Percentiles rank a stretch among this genome's conserved stretches.
phyloP scores from a whole-genome alignment of 2,797 vertebrate genomes.

The Loriculus beryllinus region DNA sequence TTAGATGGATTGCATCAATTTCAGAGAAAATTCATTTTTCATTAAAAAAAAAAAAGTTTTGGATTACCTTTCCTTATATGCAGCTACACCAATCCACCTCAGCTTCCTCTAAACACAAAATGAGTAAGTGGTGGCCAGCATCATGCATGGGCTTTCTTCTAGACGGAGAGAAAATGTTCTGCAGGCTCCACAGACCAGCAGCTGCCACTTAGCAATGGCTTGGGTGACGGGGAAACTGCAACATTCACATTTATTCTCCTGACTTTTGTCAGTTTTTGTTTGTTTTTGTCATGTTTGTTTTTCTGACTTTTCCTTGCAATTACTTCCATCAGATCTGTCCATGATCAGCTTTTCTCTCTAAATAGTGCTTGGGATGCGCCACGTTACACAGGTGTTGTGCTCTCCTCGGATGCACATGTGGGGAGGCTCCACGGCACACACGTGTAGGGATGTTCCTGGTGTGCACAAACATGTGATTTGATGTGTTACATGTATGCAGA shows the following conservation, averaged over 20 bases:
- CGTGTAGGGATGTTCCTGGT: no score
- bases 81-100: not conserved
- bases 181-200: accelerated
- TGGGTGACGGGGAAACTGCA: not conserved
- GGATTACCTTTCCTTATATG: not conserved
- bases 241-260: not conserved
- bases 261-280: no score
- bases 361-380: accelerated
- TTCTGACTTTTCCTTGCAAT: not conserved
- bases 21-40: not conserved
- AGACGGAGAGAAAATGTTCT: accelerated
- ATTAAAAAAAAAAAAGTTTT: not conserved
- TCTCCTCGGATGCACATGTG: no score
- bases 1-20: not conserved
- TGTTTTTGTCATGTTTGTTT: not conserved
- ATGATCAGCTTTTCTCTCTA: not conserved
- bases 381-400: no score
- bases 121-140: not conserved
- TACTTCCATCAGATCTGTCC: not conserved
- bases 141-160: not conserved
- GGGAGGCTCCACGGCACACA: no score
- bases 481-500: not conserved
- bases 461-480: no score
- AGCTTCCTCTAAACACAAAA: not conserved
- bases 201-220: not conserved